These are phyloP conservation scores for Drosophila pseudotakahashii DNA, from an alignment of 2,888 invertebrate species.

Conservation along the genomic window DNA sequence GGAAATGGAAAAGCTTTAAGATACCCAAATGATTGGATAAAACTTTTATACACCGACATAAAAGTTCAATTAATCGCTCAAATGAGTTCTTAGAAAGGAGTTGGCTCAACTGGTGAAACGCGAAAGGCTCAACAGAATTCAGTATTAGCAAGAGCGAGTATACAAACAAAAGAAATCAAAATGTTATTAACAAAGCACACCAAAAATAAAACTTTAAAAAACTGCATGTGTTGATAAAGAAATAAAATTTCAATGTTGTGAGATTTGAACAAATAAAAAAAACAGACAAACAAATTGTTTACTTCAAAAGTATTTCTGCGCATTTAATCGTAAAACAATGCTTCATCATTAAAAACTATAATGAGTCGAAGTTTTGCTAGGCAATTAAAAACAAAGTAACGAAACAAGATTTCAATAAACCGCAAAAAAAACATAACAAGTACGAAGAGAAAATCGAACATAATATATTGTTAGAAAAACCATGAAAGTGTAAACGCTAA, in stretches of 20 bases:
- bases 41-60: constrained; percentile 38
- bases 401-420: constrained; percentile 21
- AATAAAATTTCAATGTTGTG: constrained; percentile 63
- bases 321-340: constrained; percentile 60
- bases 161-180: constrained; percentile 45
- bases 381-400: constrained; percentile 31
- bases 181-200: constrained; percentile 54
- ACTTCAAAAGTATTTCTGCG: constrained; percentile 74
- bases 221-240: constrained; percentile 58
- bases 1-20: constrained; percentile 77
- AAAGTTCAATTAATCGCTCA: constrained; percentile 46
- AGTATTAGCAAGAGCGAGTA: constrained; percentile 31
- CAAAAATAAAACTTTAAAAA: constrained; percentile 43
- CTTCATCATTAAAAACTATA: constrained; percentile 35
- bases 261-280: constrained; percentile 41
- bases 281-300: constrained; percentile 51
- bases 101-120: constrained; percentile 27
- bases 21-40: constrained; percentile 35
- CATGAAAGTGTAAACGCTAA: constrained; percentile 39
- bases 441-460: constrained; percentile 33
- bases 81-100: constrained; percentile 14
- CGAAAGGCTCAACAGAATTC: constrained; percentile 24
- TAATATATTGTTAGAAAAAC: constrained; percentile 42
- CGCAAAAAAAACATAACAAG: constrained; percentile 5
- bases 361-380: constrained; percentile 38